phyloP scores from a whole-genome alignment of 1,140 invertebrate species.

The Aphelinus atriplicis region DNA sequence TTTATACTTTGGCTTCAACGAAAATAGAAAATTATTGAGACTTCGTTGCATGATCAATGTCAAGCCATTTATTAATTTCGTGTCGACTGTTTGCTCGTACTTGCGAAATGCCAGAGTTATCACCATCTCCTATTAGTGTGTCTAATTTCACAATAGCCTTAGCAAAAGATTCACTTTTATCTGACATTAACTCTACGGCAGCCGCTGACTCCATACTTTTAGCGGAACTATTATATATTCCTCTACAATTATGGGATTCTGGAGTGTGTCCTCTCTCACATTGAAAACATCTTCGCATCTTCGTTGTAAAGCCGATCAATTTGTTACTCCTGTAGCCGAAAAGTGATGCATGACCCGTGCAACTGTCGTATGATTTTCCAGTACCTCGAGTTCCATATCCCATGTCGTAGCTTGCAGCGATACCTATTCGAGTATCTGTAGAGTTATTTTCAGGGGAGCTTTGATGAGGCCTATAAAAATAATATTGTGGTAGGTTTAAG shows the following conservation, averaged over 20 bases:
- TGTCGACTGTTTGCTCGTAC: slow-evolving; percentile 17
- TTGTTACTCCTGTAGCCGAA: background rate
- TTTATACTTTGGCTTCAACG: slow-evolving; percentile 30
- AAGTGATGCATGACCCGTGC: background rate
- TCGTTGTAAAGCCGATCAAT: background rate
- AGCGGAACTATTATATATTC: slow-evolving; percentile 13
- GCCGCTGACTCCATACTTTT: slow-evolving; percentile 21
- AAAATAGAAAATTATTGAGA: slow-evolving; percentile 18
- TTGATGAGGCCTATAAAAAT: too few relatives aligned
- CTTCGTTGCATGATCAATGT: slow-evolving; percentile 26
- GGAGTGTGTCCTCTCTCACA: slow-evolving; percentile 11
- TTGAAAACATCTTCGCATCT: slow-evolving; percentile 17
- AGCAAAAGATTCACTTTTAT: slow-evolving; percentile 35
- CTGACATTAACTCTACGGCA: slow-evolving; percentile 22
- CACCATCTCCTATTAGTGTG: slow-evolving; percentile 38
- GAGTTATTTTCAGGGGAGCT: too few relatives aligned
- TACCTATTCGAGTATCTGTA: background rate
- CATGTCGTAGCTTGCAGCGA: slow-evolving; percentile 11
- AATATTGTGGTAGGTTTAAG: too few relatives aligned
- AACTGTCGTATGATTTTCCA: slow-evolving; percentile 17
- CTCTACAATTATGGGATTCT: slow-evolving; percentile 12
- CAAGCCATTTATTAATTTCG: slow-evolving; percentile 12
- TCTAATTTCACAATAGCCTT: slow-evolving; percentile 22
- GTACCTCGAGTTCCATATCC: slow-evolving; percentile 12
- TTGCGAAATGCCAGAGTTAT: slow-evolving; percentile 21